phyloP scores from a whole-genome alignment of 1,140 invertebrate genomes.

The Phocides pigmalion region DNA sequence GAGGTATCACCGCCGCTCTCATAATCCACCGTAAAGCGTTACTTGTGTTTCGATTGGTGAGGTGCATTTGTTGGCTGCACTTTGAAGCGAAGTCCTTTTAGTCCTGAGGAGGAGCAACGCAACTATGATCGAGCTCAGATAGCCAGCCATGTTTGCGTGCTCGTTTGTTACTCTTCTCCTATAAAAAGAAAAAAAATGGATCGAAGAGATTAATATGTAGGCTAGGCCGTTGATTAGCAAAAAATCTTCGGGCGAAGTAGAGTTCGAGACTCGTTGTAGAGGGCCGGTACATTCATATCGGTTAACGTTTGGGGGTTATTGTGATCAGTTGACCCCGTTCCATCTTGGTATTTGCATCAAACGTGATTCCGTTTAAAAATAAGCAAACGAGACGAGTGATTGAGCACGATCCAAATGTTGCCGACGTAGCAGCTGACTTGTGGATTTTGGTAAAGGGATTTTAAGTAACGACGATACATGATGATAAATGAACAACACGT shows the following conservation, averaged over 20 bases:
- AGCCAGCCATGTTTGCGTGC: no score
- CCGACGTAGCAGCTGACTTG: neutral
- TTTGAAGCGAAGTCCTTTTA: no score
- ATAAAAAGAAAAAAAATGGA: no score
- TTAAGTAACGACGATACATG: slow-evolving; percentile 13
- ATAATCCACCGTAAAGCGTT: no score
- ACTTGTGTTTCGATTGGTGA: no score
- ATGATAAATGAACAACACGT: slow-evolving; percentile 2
- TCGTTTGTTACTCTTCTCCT: no score
- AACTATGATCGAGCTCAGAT: no score
- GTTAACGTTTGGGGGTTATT: slow-evolving; percentile 41
- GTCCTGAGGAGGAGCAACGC: no score
- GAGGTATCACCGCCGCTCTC: no score
- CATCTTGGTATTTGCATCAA: slow-evolving; percentile 26
- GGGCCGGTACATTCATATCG: slow-evolving; percentile 40
- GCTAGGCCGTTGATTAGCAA: neutral
- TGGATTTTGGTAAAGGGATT: neutral
- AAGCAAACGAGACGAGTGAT: slow-evolving; percentile 10
- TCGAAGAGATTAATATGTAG: neutral
- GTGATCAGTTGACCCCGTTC: slow-evolving; percentile 42
- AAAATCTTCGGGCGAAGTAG: slow-evolving; percentile 36
- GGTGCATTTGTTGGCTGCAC: no score
- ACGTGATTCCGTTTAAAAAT: slow-evolving; percentile 35
- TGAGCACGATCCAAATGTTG: slow-evolving; percentile 22
- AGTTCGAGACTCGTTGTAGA: slow-evolving; percentile 36